Conservation (phyloP, 1,140 invertebrate genomes). For the Drosophila cardini region DNA sequence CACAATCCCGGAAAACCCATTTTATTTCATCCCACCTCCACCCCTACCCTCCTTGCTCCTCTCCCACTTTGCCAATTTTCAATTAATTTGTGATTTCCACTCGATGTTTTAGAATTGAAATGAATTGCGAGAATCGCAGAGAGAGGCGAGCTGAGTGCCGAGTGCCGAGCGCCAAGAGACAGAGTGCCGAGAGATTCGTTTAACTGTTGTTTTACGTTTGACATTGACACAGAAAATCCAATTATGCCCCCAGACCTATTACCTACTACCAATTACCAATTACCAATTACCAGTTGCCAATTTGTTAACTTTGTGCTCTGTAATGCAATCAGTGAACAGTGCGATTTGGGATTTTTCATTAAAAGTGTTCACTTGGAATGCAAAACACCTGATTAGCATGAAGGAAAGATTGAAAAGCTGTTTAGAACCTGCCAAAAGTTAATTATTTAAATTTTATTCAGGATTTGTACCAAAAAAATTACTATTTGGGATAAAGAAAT, state of each 20-base stretch:
- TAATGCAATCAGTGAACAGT: slow-evolving; percentile 41
- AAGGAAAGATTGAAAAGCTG: background rate
- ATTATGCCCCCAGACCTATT: slow-evolving; percentile 23
- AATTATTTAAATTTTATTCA: background rate
- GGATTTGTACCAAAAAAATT: no score
- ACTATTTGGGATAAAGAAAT: background rate
- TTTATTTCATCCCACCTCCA: no score
- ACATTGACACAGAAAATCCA: slow-evolving; percentile 46
- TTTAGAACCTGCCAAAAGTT: background rate
- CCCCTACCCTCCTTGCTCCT: no score
- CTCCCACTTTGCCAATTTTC: slow-evolving; percentile 22
- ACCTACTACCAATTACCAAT: slow-evolving; percentile 9
- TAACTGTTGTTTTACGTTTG: slow-evolving; percentile 29
- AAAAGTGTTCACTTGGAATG: slow-evolving; percentile 26
- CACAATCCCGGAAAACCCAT: background rate
- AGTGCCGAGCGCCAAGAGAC: background rate
- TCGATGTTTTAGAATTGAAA: slow-evolving; percentile 30
- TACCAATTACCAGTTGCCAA: slow-evolving; percentile 21
- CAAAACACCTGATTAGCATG: slow-evolving; percentile 14
- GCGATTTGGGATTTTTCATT: slow-evolving; percentile 39
- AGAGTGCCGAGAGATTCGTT: slow-evolving; percentile 25
- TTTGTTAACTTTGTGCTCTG: slow-evolving; percentile 32
- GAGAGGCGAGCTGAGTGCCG: slow-evolving; percentile 10
- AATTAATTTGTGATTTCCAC: slow-evolving; percentile 55
- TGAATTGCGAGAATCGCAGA: slow-evolving; percentile 16